These are phyloP conservation scores for Leucoraja erinaceus DNA, from an alignment of 2,113 vertebrate genomes.

Conservation along the genomic window DNA sequence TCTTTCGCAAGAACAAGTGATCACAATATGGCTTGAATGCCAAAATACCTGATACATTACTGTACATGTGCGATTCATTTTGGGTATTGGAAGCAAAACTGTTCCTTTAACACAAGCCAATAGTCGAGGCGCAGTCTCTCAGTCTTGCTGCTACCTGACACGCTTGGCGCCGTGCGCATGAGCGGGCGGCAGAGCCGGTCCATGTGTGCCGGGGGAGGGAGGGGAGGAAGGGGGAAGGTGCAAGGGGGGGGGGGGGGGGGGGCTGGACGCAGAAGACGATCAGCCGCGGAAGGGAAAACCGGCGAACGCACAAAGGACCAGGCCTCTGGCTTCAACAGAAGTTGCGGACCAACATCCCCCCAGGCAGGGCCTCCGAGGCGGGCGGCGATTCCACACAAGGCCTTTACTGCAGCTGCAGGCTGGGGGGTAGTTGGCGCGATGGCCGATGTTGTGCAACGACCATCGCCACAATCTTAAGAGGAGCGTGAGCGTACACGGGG, in stretches of 20 bases:
- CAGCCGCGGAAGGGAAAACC: no score
- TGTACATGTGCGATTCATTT: neutral
- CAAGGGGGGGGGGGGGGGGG: neutral
- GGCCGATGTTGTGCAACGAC: neutral
- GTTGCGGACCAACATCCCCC: no score
- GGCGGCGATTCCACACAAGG: neutral
- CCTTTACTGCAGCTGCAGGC: neutral
- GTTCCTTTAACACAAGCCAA: neutral
- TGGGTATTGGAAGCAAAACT: neutral
- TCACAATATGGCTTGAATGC: neutral
- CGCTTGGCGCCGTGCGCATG: neutral
- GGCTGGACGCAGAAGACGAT: no score
- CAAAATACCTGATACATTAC: neutral
- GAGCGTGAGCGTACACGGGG: neutral
- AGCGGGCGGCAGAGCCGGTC: neutral
- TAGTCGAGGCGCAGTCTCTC: neutral
- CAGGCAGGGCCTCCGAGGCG: neutral
- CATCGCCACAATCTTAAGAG: neutral
- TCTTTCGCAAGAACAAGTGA: neutral
- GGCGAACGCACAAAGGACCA: no score
- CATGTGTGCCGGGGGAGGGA: neutral
- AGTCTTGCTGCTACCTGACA: neutral
- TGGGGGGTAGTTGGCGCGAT: conserved; percentile 46
- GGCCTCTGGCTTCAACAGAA: no score
- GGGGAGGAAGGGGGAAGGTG: neutral